Evolutionary conservation across 2,888 invertebrate genomes (phyloP).

Genomic region (Clepsis dumicolana): DNA sequence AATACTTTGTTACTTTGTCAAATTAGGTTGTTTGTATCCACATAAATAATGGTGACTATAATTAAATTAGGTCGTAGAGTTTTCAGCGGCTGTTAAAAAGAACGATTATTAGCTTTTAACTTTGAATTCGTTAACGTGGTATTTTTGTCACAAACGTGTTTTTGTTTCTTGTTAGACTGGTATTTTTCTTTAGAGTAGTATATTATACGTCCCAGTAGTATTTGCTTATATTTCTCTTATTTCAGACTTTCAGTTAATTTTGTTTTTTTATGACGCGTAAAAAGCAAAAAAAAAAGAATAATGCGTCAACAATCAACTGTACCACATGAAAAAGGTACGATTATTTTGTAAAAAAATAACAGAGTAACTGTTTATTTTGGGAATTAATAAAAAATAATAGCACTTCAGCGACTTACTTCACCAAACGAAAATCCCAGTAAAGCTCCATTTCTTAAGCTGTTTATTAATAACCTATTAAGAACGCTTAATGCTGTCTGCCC

Average conservation of each 20-base stretch:
- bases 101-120: constrained; percentile 32
- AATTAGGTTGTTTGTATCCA: constrained; percentile 69
- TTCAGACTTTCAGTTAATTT: too few relatives aligned
- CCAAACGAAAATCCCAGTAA: background rate
- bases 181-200: constrained; percentile 1
- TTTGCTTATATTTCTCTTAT: background rate
- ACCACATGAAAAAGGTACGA: too few relatives aligned
- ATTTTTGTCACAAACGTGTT: constrained; percentile 30
- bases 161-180: constrained; percentile 2
- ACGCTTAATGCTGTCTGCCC: constrained; percentile 31
- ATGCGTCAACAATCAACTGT: too few relatives aligned
- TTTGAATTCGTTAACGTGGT: constrained; percentile 25
- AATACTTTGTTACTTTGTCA: constrained; percentile 70
- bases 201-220: background rate
- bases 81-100: constrained; percentile 55
- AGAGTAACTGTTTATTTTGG: too few relatives aligned
- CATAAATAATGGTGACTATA: constrained; percentile 62
- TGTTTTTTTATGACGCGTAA: too few relatives aligned
- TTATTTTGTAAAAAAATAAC: too few relatives aligned
- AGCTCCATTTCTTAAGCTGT: constrained; percentile 10
- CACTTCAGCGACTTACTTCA: background rate
- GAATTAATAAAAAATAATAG: background rate
- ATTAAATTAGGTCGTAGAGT: constrained; percentile 64
- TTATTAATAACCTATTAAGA: constrained; percentile 35
- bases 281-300: too few relatives aligned